Conservation (phyloP, 2,113 vertebrate species). For the Nipponia nippon region DNA sequence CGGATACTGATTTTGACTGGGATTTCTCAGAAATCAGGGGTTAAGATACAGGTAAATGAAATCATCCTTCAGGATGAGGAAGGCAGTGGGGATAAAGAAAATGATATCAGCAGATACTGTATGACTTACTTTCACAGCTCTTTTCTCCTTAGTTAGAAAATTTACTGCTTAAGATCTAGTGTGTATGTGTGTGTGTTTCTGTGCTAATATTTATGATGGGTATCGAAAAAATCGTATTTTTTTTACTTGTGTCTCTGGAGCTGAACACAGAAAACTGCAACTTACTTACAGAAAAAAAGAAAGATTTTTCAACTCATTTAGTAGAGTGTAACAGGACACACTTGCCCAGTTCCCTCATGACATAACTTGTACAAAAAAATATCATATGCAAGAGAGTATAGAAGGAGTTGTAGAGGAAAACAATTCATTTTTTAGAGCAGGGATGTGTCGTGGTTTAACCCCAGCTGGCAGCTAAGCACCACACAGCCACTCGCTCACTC, state of each 20-base stretch:
- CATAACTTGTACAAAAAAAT: background rate
- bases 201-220: background rate
- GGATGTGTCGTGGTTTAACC: no score
- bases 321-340: background rate
- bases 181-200: background rate
- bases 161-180: background rate
- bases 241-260: background rate
- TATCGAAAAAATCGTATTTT: background rate
- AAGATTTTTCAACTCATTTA: background rate
- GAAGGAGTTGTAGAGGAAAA: background rate
- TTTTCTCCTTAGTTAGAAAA: background rate
- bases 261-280: background rate
- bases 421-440: background rate
- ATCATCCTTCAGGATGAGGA: background rate
- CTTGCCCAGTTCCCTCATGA: background rate
- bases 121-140: background rate
- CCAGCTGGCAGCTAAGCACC: no score
- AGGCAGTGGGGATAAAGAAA: background rate
- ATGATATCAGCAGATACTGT: background rate
- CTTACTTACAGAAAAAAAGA: background rate
- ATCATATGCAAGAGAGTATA: background rate
- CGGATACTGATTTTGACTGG: background rate
- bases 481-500: no score
- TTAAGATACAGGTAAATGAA: background rate
- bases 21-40: background rate